phyloP scores from a whole-genome alignment of 2,888 invertebrate genomes.

The Molanna angustata region DNA sequence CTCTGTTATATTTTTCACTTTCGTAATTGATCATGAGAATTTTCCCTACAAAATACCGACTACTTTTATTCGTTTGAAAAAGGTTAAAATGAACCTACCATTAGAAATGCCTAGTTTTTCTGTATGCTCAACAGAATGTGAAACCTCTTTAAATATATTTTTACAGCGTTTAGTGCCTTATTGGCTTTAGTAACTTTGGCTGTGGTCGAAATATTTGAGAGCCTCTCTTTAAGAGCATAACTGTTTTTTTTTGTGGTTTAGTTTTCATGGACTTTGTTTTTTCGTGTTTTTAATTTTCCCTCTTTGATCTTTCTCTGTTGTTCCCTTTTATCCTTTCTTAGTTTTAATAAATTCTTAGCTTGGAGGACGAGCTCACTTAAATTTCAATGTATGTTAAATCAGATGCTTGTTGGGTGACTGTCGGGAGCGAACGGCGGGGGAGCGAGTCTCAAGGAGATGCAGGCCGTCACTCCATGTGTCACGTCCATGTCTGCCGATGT shows the following conservation, averaged over 20 bases:
- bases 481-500: no score
- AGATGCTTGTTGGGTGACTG: no score
- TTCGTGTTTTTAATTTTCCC: neutral
- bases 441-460: no score
- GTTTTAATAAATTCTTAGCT: neutral
- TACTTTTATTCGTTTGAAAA: conserved; percentile 5
- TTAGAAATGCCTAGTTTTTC: neutral
- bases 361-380: no score
- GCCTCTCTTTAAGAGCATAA: conserved; percentile 2
- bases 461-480: no score
- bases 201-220: conserved; percentile 1
- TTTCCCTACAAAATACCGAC: conserved; percentile 3
- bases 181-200: neutral
- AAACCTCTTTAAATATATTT: conserved; percentile 1
- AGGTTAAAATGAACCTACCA: neutral
- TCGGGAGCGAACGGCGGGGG: no score
- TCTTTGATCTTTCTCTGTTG: conserved; percentile 4
- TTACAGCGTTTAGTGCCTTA: neutral
- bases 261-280: neutral
- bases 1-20: conserved; percentile 5
- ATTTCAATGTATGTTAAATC: no score
- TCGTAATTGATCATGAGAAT: conserved; percentile 1
- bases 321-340: conserved; percentile 3
- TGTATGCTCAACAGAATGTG: neutral
- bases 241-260: neutral